Conservation (phyloP, 2,888 invertebrate species). For the Plagodis dolabraria region DNA sequence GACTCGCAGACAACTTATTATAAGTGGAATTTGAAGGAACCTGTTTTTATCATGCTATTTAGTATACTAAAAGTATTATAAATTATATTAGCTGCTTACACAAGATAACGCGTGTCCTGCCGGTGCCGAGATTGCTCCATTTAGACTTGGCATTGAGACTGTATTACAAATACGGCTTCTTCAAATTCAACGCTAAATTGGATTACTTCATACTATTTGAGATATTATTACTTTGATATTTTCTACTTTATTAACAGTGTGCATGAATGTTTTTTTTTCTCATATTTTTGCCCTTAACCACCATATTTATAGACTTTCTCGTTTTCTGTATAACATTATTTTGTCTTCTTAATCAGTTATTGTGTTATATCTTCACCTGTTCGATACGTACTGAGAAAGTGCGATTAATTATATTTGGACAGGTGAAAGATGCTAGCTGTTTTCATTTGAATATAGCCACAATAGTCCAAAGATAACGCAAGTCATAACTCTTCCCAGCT, state of each 20-base stretch:
- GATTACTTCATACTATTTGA: constrained; percentile 43
- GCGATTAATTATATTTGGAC: constrained; percentile 37
- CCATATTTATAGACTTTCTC: constrained; percentile 54
- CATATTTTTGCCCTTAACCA: constrained; percentile 68
- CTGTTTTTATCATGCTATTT: background rate
- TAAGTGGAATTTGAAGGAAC: constrained; percentile 26
- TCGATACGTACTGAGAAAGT: constrained; percentile 26
- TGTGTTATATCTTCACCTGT: constrained; percentile 27
- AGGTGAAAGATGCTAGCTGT: constrained; percentile 34
- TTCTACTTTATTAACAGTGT: constrained; percentile 49
- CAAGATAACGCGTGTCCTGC: background rate
- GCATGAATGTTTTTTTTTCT: constrained; percentile 65
- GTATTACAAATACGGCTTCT: constrained; percentile 48
- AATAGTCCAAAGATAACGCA: constrained; percentile 40
- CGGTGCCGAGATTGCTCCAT: constrained; percentile 11
- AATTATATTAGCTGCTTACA: background rate
- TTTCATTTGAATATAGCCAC: constrained; percentile 36
- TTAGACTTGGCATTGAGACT: constrained; percentile 32
- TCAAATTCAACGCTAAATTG: constrained; percentile 54
- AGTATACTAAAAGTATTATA: too few relatives aligned
- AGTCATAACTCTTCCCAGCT: constrained; percentile 35
- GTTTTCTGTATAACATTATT: constrained; percentile 26
- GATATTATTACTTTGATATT: constrained; percentile 39
- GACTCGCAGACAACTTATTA: constrained; percentile 4
- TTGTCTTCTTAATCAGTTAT: constrained; percentile 25